phyloP scores from a whole-genome alignment of 2,888 invertebrate species.

The Macrophya alboannulata region DNA sequence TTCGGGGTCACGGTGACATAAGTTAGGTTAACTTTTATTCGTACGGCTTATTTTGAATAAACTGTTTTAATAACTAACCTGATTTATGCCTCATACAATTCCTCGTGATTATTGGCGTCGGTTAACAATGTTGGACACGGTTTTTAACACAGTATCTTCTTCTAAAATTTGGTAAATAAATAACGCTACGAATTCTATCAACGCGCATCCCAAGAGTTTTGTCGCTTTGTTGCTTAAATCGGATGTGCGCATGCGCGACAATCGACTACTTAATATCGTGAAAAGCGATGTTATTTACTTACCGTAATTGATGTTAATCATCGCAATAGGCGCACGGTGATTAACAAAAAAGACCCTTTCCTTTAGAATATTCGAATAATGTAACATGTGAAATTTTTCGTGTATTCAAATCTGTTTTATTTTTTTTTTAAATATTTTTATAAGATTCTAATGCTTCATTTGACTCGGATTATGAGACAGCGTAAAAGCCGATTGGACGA shows the following conservation, averaged over 20 bases:
- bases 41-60: slow-evolving; percentile 37
- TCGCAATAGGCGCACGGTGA: background rate
- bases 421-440: too few species aligned
- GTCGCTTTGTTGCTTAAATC: slow-evolving; percentile 59
- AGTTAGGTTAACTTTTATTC: slow-evolving; percentile 61
- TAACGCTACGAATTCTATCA: slow-evolving; percentile 53
- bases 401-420: background rate
- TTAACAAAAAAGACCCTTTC: background rate
- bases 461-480: slow-evolving; percentile 17
- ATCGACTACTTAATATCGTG: background rate
- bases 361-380: background rate
- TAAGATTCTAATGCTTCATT: background rate
- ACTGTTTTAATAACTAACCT: slow-evolving; percentile 60
- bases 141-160: slow-evolving; percentile 52
- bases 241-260: slow-evolving; percentile 42
- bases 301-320: background rate
- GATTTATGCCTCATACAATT: slow-evolving; percentile 57
- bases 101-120: slow-evolving; percentile 57
- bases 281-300: background rate
- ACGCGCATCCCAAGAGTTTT: slow-evolving; percentile 56
- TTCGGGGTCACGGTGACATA: slow-evolving; percentile 43
- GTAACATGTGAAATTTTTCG: background rate
- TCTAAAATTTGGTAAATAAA: slow-evolving; percentile 50
- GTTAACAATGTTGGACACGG: slow-evolving; percentile 53
- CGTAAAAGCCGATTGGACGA: background rate